A percentile compares a stretch with the other conserved stretches of the same genome.
phyloP scores from a whole-genome alignment of 2,113 vertebrate species.

The Ginglymostoma cirratum region DNA sequence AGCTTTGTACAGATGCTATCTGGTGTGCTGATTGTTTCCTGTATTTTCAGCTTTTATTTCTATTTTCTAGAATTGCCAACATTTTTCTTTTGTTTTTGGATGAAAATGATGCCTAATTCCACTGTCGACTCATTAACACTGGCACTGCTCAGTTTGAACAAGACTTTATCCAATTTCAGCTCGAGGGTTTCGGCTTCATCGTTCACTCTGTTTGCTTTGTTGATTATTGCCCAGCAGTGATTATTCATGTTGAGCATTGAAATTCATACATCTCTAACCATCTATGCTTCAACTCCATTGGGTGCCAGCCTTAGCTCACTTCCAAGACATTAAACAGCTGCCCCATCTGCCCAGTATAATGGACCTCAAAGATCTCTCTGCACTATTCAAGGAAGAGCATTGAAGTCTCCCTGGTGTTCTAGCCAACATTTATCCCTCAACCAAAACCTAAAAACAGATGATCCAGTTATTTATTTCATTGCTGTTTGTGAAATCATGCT shows the following conservation, averaged over 20 bases:
- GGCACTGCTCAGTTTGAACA: neutral
- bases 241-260: neutral
- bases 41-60: neutral
- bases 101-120: neutral
- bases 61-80: neutral
- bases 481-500: constrained; percentile 28
- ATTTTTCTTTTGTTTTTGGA: neutral
- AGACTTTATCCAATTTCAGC: neutral
- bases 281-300: neutral
- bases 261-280: neutral
- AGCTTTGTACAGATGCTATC: neutral
- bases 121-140: neutral
- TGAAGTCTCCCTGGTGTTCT: neutral
- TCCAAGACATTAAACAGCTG: neutral
- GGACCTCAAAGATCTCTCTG: neutral
- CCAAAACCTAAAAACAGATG: neutral
- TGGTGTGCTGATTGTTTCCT: neutral
- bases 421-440: constrained; percentile 14
- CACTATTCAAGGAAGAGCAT: neutral
- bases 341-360: neutral
- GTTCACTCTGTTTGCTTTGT: neutral
- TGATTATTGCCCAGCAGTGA: neutral
- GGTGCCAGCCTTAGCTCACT: neutral
- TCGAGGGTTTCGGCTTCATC: neutral
- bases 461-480: neutral